Base-by-base conservation (phyloP, 2,888 invertebrate species). In the Podabrus alpinus region DNA sequence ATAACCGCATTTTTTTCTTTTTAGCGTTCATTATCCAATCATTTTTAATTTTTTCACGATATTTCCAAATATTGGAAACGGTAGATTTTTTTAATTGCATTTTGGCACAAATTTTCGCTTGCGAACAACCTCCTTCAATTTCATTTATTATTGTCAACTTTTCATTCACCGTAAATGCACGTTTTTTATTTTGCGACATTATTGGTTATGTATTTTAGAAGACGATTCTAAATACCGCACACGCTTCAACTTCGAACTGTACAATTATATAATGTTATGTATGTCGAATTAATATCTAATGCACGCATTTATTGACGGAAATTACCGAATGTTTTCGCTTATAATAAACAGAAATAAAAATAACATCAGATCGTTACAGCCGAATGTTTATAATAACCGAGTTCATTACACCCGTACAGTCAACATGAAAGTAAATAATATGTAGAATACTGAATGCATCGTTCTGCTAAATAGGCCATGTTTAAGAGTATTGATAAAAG, bases 1-100 rank as follows among this genome's bases (percentile, higher is more conserved):
- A 17, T 5, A n/a, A 19, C 9, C 73, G 68, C 66, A 73, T 59
- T 25, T 69, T 73, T 69, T 73, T 61, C 16, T 16, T 11, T 3
- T 73, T 62, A 16, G 64, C 29, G 19, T 45, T 67, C 11, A 61
- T 59, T 25, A 68, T 24, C 64, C 59, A 59, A 68, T 68, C 68
- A 2, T 17, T 72, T 25, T 68, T 60, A 19, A 68, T 64, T 66
- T 73, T 69, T 59, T 60, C 25, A 2, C 66, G 62, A 59, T 29
- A 64, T 64, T 19, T 25, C 59, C 59, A 60, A 16, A 59, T 29
- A 16, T 29, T 73, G 21, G 69, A 62, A 11, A 71, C 71, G 5
- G 71, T 71, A 0, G 66, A 71, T 21, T 69, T 69, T 11, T 21
- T 59, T 16, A 59, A 69, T 25, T 61, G 25, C 59, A 21, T 59